Conservation (phyloP, 2,888 invertebrate species). For the Polyommatus icarus region DNA sequence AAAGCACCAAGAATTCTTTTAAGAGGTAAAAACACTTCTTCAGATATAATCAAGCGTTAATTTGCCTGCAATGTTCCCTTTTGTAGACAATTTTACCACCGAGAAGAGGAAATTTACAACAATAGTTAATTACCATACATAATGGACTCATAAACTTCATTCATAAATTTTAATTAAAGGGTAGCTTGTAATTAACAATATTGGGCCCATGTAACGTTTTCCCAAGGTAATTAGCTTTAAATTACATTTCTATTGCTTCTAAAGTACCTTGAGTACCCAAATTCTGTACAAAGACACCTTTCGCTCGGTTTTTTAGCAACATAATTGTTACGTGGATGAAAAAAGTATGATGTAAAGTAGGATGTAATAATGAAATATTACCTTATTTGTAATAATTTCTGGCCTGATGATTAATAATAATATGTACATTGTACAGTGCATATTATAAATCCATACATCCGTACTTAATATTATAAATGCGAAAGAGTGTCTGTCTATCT, state of each 20-base stretch:
- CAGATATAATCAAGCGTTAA: background rate
- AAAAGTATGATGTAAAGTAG: background rate
- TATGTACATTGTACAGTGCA: too few species aligned
- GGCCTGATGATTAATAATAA: background rate
- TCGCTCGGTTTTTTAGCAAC: background rate
- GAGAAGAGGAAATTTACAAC: constrained; percentile 16
- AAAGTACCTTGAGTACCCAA: constrained; percentile 28
- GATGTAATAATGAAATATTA: background rate
- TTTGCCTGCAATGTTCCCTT: background rate
- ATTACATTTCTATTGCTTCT: constrained; percentile 52
- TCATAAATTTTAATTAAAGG: constrained; percentile 17
- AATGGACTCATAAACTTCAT: constrained; percentile 6
- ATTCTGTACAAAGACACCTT: background rate
- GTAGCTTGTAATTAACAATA: constrained; percentile 22
- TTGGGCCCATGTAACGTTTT: constrained; percentile 53
- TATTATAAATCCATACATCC: too few species aligned
- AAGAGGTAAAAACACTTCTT: background rate
- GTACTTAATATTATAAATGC: too few species aligned
- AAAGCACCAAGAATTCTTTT: background rate
- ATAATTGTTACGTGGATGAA: background rate
- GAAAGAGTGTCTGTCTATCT: too few species aligned
- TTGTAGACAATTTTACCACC: background rate
- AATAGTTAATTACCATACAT: constrained; percentile 18
- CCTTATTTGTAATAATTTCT: background rate
- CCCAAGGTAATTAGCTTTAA: constrained; percentile 66